Evolutionary conservation across 1,140 invertebrate genomes (phyloP).

Genomic region (Procambarus clarkii): DNA sequence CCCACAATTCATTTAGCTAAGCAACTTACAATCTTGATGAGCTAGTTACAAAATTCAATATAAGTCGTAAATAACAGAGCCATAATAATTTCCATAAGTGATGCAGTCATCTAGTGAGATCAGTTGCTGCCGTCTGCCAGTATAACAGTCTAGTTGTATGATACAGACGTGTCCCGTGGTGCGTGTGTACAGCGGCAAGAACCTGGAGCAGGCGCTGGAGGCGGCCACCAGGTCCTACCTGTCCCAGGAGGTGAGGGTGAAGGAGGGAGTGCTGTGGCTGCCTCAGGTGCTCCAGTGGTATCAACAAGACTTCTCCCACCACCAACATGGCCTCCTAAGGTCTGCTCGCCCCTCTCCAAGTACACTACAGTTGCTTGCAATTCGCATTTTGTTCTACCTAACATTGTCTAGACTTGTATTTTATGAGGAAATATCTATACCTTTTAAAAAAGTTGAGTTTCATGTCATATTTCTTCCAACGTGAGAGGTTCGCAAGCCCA

Average conservation of each 20-base stretch:
- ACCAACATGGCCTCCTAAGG: conserved; percentile 7
- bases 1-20: too few relatives aligned
- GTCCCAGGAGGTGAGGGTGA: conserved; percentile 13
- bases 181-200: conserved; percentile 3
- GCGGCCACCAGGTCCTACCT: conserved; percentile 13
- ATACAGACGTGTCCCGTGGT: conserved; percentile 21
- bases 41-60: too few relatives aligned
- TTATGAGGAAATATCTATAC: neutral
- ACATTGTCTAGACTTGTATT: neutral
- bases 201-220: conserved; percentile 26
- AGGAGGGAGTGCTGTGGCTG: conserved; percentile 11
- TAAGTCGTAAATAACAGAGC: too few relatives aligned
- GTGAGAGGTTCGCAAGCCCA: neutral
- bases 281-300: conserved; percentile 35
- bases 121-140: too few relatives aligned
- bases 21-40: too few relatives aligned
- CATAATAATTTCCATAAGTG: too few relatives aligned
- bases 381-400: too few relatives aligned
- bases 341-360: neutral
- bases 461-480: neutral
- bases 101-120: too few relatives aligned
- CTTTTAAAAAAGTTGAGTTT: neutral
- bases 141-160: neutral
- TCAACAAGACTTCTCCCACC: neutral
- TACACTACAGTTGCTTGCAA: too few relatives aligned